Evolutionary conservation across 2,888 invertebrate species (phyloP), one percentile per base, ranked within the genome.

Genomic region (Drosophila siamana): DNA sequence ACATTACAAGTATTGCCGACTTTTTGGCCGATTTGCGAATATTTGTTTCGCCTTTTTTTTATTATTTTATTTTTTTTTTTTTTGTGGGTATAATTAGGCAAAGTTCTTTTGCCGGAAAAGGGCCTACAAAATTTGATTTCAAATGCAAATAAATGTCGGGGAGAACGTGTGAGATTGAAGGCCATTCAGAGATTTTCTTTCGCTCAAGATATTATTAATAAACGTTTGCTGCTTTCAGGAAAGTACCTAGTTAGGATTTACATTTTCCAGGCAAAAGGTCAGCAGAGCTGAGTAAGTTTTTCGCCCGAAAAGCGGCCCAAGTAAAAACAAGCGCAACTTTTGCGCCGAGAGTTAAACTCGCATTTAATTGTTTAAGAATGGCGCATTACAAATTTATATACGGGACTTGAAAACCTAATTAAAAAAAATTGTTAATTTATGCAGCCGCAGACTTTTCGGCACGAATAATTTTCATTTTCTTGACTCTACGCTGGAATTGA

Each of bases 381-480:
- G 52, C n/a, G 50, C 44, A 63, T 75, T 78, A 74, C 57, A 63
- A 60, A 79, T 74, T 38, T 63, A 70, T 51, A 8, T 24, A 16
- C 30, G 11, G 22, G 13, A 50, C 54, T 73, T 52, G 43, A 54
- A 52, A 70, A 83, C 72, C 85, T 89, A 89, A 85, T 85, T 85
- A 85, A 89, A 85, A 89, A 88, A 86, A 64, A 54, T 68, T 73
- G 70, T 76, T 78, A 74, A 76, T 78, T 69, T 71, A 77, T 74
- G 48, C 64, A 52, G 41, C 36, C 36, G 7, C 57, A 3, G 59
- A 28, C n/a, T 47, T 47, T 56, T 54, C 15, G 11, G 26, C 36
- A 30, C 50, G 55, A 15, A 50, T 50, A 40, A 62, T 55, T 69
- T 69, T 33, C n/a, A 43, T 41, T 43, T 41, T 50, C 43, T 38